phyloP scores from a whole-genome alignment of 2,888 invertebrate genomes.

The Hemithea aestivaria region DNA sequence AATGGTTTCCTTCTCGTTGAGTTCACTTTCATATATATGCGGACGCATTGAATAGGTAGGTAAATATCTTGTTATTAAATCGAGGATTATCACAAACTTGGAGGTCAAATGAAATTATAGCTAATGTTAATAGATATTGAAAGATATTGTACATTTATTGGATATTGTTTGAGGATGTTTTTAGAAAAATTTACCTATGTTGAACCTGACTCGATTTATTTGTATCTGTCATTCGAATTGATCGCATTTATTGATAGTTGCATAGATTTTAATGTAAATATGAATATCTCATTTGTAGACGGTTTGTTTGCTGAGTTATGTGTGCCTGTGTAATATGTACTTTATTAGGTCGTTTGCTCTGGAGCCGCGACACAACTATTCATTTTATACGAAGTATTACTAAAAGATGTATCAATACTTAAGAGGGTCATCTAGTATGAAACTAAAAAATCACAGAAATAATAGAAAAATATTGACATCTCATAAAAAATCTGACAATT shows the following conservation, averaged over 20 bases:
- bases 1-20: conserved; percentile 64
- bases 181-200: conserved; percentile 79
- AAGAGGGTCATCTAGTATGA: too few species aligned
- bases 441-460: too few species aligned
- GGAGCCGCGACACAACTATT: conserved; percentile 36
- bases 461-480: too few species aligned
- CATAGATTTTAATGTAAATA: conserved; percentile 69
- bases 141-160: conserved; percentile 69
- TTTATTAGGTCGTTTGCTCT: conserved; percentile 39
- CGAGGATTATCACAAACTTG: conserved; percentile 71
- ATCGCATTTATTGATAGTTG: conserved; percentile 66
- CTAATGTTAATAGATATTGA: conserved; percentile 76
- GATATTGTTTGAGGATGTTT: conserved; percentile 72
- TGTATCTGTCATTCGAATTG: conserved; percentile 58
- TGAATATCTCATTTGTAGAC: conserved; percentile 58
- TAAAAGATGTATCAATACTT: too few species aligned
- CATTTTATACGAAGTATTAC: too few species aligned
- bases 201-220: conserved; percentile 68
- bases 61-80: conserved; percentile 75
- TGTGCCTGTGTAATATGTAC: conserved; percentile 60
- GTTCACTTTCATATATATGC: conserved; percentile 60
- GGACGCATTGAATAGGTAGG: conserved; percentile 68
- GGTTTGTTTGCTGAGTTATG: conserved; percentile 61
- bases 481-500: too few species aligned
- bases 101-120: conserved; percentile 74